Evolutionary conservation across 2,888 invertebrate species (phyloP).

Genomic region (Lycophotia porphyrea): DNA sequence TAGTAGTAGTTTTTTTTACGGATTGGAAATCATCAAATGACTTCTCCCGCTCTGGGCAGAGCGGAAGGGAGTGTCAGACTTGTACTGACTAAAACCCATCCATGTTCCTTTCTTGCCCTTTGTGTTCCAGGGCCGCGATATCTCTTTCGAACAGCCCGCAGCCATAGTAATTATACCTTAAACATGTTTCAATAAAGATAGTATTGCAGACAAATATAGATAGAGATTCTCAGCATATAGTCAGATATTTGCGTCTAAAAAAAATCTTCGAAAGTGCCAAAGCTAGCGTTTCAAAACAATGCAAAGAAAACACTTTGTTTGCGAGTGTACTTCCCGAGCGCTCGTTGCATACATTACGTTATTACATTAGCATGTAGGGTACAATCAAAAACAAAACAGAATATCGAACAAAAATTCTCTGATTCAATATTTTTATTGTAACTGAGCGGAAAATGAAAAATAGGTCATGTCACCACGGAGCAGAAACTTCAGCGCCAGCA

Average conservation of each 20-base stretch:
- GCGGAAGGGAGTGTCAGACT: too few species aligned
- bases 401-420: constrained; percentile 44
- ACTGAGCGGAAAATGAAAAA: constrained; percentile 29
- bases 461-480: constrained; percentile 40
- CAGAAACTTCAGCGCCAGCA: constrained; percentile 15
- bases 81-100: too few species aligned
- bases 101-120: too few species aligned
- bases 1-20: too few species aligned
- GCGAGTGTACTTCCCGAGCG: constrained; percentile 27
- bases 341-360: constrained; percentile 57
- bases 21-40: too few species aligned
- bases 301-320: constrained; percentile 48
- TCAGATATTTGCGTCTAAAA: neutral
- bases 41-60: too few species aligned
- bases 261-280: neutral
- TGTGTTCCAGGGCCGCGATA: too few species aligned
- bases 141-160: too few species aligned
- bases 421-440: constrained; percentile 43
- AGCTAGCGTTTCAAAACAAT: constrained; percentile 16
- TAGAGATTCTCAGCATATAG: neutral
- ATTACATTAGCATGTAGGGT: constrained; percentile 63
- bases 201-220: neutral
- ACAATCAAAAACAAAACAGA: constrained; percentile 55
- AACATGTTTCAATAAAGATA: neutral
- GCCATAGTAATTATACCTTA: neutral